A percentile compares a stretch with the other conserved stretches of the same genome.
phyloP scores from a whole-genome alignment of 1,140 invertebrate genomes.

The Galleria mellonella region DNA sequence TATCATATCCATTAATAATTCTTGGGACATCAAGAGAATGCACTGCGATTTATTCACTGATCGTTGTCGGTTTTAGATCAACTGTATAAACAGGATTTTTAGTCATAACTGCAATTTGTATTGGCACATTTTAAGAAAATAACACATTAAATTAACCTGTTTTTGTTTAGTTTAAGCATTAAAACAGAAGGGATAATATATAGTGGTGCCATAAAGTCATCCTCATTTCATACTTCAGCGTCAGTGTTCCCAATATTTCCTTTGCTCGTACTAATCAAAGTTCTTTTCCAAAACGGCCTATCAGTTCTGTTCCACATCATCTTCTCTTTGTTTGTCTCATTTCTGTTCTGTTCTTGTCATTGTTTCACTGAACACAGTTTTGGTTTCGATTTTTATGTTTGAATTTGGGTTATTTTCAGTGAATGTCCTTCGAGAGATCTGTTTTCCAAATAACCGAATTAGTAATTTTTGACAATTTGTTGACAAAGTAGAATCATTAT shows the following conservation, averaged over 20 bases:
- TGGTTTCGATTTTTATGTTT: slow-evolving; percentile 25
- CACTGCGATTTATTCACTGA: slow-evolving; percentile 49
- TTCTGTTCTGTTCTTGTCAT: slow-evolving; percentile 44
- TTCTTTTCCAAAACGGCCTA: slow-evolving; percentile 74
- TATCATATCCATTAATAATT: slow-evolving; percentile 53
- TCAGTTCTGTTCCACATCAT: slow-evolving; percentile 59
- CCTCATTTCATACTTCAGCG: slow-evolving; percentile 45
- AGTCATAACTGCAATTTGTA: slow-evolving; percentile 17
- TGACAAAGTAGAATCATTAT: slow-evolving; percentile 49
- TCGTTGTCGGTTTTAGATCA: slow-evolving; percentile 35
- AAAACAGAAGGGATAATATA: slow-evolving; percentile 8
- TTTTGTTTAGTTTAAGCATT: slow-evolving; percentile 26
- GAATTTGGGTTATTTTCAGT: slow-evolving; percentile 41
- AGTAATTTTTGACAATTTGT: slow-evolving; percentile 39
- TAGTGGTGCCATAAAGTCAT: slow-evolving; percentile 39
- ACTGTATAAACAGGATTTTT: slow-evolving; percentile 21
- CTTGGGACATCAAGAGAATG: slow-evolving; percentile 43
- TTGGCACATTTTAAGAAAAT: slow-evolving; percentile 38
- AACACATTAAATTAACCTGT: slow-evolving; percentile 18
- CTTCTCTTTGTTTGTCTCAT: slow-evolving; percentile 48
- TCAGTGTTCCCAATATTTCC: slow-evolving; percentile 48
- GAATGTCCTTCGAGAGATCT: slow-evolving; percentile 72
- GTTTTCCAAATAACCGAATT: slow-evolving; percentile 55
- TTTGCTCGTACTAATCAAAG: slow-evolving; percentile 58
- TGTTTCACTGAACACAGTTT: slow-evolving; percentile 46